A percentile compares a stretch with the other conserved stretches of the same genome.
Conservation (phyloP, 2,888 invertebrate species). For the Papilio gigon region DNA sequence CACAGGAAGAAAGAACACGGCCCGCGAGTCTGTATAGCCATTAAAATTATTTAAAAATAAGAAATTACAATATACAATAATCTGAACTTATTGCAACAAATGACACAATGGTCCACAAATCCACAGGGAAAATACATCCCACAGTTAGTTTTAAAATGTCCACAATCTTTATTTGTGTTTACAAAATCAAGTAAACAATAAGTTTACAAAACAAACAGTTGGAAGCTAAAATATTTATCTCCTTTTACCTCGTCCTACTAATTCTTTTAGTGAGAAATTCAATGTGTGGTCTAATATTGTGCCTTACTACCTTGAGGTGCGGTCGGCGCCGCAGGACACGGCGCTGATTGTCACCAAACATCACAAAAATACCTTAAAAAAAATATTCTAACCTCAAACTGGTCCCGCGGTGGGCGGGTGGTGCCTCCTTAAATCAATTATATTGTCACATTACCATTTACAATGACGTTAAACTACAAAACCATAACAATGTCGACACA, state of each 20-base stretch:
- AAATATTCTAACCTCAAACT: constrained; percentile 8
- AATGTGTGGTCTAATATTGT: constrained; percentile 31
- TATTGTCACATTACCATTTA: constrained; percentile 51
- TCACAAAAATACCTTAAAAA: constrained; percentile 9
- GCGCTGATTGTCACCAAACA: constrained; percentile 32
- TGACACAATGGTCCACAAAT: background rate
- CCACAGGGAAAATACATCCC: background rate
- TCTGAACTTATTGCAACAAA: background rate
- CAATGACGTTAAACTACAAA: constrained; percentile 45
- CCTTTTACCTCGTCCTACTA: background rate
- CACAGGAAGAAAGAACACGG: too few relatives aligned
- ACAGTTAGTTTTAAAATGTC: background rate
- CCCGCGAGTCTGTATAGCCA: too few relatives aligned
- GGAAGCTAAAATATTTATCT: background rate
- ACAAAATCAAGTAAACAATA: background rate
- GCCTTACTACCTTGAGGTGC: constrained; percentile 21
- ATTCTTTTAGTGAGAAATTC: constrained; percentile 7
- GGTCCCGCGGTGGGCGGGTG: constrained; percentile 47
- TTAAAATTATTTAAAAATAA: too few relatives aligned
- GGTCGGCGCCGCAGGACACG: constrained; percentile 34
- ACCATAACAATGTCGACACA: constrained; percentile 37
- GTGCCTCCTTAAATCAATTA: constrained; percentile 51
- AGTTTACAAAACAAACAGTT: constrained; percentile 15
- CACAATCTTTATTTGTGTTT: constrained; percentile 2
- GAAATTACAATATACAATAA: background rate